These are phyloP conservation scores for Aradophagus sp. DNA, from an alignment of 1,140 invertebrate genomes.

Conservation along the genomic window DNA sequence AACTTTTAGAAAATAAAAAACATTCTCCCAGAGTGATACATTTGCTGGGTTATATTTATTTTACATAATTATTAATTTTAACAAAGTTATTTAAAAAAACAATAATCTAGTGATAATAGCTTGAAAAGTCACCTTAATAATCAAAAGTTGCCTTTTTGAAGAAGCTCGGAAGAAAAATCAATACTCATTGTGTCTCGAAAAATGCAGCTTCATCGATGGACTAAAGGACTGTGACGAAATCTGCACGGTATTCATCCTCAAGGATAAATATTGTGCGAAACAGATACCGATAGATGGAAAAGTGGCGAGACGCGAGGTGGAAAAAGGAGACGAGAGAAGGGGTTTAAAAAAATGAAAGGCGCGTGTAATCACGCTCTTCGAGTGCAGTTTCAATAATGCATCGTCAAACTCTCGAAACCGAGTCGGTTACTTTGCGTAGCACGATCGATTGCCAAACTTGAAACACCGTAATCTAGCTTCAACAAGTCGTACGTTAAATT, in stretches of 20 bases:
- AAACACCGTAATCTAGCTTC: constrained; percentile 67
- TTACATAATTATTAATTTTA: too few relatives aligned
- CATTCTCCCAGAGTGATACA: too few relatives aligned
- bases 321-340: too few relatives aligned
- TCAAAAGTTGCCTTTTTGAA: too few relatives aligned
- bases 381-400: constrained; percentile 69
- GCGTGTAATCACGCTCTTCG: constrained; percentile 42
- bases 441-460: constrained; percentile 54
- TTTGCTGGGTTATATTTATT: too few relatives aligned
- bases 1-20: too few relatives aligned
- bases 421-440: constrained; percentile 34
- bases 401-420: constrained; percentile 67
- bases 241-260: constrained; percentile 24
- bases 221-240: constrained; percentile 27
- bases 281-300: constrained; percentile 38
- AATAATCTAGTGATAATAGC: too few relatives aligned
- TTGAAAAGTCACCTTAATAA: too few relatives aligned
- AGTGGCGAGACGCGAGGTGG: constrained; percentile 21
- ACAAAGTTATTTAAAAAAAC: too few relatives aligned
- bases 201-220: constrained; percentile 18
- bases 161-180: too few relatives aligned
- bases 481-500: constrained; percentile 61
- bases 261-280: constrained; percentile 36
- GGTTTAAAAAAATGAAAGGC: constrained; percentile 60
- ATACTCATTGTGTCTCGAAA: too few relatives aligned